Evolutionary conservation across 2,888 invertebrate species (phyloP).

Genomic region (Eilema griseolum): DNA sequence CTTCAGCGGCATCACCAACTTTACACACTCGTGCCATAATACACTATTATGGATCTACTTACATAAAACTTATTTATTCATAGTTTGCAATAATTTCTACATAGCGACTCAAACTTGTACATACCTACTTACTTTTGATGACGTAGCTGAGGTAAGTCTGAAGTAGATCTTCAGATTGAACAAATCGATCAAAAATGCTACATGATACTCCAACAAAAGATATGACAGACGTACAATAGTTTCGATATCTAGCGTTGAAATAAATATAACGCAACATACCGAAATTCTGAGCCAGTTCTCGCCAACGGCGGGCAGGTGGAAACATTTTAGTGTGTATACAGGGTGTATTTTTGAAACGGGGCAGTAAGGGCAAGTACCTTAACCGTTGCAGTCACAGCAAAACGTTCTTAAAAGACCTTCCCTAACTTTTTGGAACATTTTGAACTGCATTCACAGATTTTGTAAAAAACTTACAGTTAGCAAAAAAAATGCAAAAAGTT

Average conservation of each 20-base stretch:
- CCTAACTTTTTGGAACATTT: too few species aligned
- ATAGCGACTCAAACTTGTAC: background rate
- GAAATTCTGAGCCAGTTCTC: background rate
- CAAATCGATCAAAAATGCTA: conserved; percentile 20
- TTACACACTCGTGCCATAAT: too few species aligned
- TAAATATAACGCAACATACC: background rate
- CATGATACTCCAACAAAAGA: conserved; percentile 24
- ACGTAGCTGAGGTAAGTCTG: background rate
- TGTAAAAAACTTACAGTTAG: too few species aligned
- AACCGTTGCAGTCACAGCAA: too few species aligned
- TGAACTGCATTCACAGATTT: too few species aligned
- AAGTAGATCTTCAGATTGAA: conserved; percentile 5
- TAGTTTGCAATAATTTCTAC: background rate
- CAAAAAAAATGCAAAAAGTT: too few species aligned
- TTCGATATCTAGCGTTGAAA: conserved; percentile 29
- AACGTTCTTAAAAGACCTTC: too few species aligned
- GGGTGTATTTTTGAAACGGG: too few species aligned
- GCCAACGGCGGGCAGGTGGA: background rate
- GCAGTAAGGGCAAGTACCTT: too few species aligned
- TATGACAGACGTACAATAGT: conserved; percentile 41
- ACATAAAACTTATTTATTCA: too few species aligned
- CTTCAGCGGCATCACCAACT: too few species aligned
- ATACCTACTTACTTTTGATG: background rate
- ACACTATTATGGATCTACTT: too few species aligned
- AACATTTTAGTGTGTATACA: background rate